Conservation (phyloP, 2,888 invertebrate species). For the Tridacna crocea region DNA sequence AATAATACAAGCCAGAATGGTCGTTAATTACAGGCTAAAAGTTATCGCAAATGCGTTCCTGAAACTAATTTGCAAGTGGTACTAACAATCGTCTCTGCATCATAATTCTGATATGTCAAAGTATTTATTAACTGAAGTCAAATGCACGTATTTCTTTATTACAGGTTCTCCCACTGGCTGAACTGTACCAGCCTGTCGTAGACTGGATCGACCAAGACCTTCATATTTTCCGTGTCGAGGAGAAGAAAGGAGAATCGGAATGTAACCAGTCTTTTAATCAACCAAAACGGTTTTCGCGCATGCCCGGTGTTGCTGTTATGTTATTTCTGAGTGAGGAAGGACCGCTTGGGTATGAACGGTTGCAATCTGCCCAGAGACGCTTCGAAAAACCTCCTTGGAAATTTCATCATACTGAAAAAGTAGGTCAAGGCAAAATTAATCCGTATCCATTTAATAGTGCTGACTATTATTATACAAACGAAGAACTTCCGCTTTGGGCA, state of each 20-base stretch:
- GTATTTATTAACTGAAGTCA: too few relatives aligned
- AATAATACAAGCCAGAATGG: too few relatives aligned
- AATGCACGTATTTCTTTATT: neutral
- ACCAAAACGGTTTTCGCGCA: constrained; percentile 49
- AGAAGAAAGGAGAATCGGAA: constrained; percentile 46
- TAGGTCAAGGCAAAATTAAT: constrained; percentile 70
- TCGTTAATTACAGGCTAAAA: too few relatives aligned
- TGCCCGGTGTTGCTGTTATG: constrained; percentile 74
- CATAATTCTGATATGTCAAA: too few relatives aligned
- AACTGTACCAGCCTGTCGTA: constrained; percentile 73
- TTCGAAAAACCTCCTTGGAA: constrained; percentile 77
- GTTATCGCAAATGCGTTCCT: too few relatives aligned
- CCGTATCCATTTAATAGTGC: constrained; percentile 74
- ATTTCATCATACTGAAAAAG: constrained; percentile 78
- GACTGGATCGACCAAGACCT: constrained; percentile 75
- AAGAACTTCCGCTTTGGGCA: constrained; percentile 80
- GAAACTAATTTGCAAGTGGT: too few relatives aligned
- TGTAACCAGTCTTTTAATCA: constrained; percentile 49
- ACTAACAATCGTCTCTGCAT: too few relatives aligned
- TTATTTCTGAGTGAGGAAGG: constrained; percentile 75
- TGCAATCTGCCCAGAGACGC: constrained; percentile 68
- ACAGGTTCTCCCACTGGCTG: constrained; percentile 65
- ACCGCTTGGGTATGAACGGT: constrained; percentile 67
- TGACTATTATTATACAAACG: constrained; percentile 77
- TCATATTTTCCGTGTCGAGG: constrained; percentile 68